Conservation (phyloP, 1,140 invertebrate species). For the Meloidogyne hapla region DNA sequence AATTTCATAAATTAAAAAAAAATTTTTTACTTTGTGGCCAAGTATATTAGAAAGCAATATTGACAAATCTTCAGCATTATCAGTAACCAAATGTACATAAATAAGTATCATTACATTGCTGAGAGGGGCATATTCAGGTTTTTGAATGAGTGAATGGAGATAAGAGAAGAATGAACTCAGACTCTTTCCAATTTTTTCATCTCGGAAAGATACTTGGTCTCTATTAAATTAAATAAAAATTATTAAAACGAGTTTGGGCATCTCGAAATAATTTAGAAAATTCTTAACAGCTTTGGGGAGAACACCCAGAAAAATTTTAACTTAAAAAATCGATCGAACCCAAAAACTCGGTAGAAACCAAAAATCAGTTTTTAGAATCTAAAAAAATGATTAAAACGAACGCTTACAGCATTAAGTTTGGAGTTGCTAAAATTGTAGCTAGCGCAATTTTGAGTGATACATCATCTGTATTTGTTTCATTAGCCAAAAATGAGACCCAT, state of each 20-base stretch:
- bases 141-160: slow-evolving; percentile 26
- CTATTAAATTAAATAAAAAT: not conserved
- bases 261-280: too few relatives aligned
- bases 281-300: too few relatives aligned
- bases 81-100: slow-evolving; percentile 22
- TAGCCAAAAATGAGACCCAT: slow-evolving; percentile 36
- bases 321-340: too few relatives aligned
- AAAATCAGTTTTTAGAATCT: slow-evolving; percentile 7
- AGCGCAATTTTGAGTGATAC: slow-evolving; percentile 40
- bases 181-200: slow-evolving; percentile 15
- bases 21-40: slow-evolving; percentile 12
- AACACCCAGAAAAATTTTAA: too few relatives aligned
- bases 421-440: slow-evolving; percentile 42
- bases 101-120: slow-evolving; percentile 25
- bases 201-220: slow-evolving; percentile 22
- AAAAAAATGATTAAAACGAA: not conserved
- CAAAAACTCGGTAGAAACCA: too few relatives aligned
- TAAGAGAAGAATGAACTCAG: not conserved
- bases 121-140: slow-evolving; percentile 20
- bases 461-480: slow-evolving; percentile 17
- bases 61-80: slow-evolving; percentile 22
- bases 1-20: too few relatives aligned
- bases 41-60: slow-evolving; percentile 24
- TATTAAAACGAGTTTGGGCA: too few relatives aligned
- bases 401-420: slow-evolving; percentile 34